These are phyloP conservation scores for Misgurnus anguillicaudatus DNA, from an alignment of 2,113 vertebrate genomes.

Conservation along the genomic window DNA sequence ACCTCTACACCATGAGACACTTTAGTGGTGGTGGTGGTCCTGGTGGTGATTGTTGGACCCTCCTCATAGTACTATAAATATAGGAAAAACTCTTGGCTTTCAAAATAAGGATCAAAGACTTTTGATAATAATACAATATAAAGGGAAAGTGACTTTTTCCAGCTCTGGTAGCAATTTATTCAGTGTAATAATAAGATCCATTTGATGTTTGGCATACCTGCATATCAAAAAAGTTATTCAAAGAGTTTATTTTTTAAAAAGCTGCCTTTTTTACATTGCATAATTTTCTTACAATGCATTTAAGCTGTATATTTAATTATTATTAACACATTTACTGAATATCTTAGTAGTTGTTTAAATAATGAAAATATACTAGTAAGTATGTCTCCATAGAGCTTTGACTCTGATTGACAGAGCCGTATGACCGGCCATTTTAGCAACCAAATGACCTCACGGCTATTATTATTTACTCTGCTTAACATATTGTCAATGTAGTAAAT, in stretches of 20 bases:
- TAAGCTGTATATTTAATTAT: too few species aligned
- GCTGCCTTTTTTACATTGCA: too few species aligned
- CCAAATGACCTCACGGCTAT: conserved; percentile 66
- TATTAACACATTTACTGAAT: too few species aligned
- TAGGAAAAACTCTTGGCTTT: conserved; percentile 69
- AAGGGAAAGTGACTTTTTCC: conserved; percentile 61
- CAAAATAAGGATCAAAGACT: conserved; percentile 58
- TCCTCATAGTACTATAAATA: conserved; percentile 84
- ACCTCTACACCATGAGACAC: conserved; percentile 74
- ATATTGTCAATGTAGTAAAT: conserved; percentile 52
- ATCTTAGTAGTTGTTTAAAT: background rate
- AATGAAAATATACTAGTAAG: conserved; percentile 7
- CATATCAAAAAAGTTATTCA: too few species aligned
- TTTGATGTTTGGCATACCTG: too few species aligned
- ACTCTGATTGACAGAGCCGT: conserved; percentile 48
- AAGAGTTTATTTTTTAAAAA: too few species aligned
- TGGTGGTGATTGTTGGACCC: conserved; percentile 71
- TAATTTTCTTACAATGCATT: too few species aligned
- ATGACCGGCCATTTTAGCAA: conserved; percentile 47
- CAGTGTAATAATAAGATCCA: too few species aligned
- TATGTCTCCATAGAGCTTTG: conserved; percentile 39
- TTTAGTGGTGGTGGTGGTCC: conserved; percentile 13
- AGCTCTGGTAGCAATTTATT: conserved; percentile 62
- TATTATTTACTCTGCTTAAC: conserved; percentile 55
- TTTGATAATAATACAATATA: conserved; percentile 59